Percentiles rank a stretch among this genome's conserved stretches.
phyloP scores from a whole-genome alignment of 1,140 invertebrate genomes.

The Sitophilus oryzae region DNA sequence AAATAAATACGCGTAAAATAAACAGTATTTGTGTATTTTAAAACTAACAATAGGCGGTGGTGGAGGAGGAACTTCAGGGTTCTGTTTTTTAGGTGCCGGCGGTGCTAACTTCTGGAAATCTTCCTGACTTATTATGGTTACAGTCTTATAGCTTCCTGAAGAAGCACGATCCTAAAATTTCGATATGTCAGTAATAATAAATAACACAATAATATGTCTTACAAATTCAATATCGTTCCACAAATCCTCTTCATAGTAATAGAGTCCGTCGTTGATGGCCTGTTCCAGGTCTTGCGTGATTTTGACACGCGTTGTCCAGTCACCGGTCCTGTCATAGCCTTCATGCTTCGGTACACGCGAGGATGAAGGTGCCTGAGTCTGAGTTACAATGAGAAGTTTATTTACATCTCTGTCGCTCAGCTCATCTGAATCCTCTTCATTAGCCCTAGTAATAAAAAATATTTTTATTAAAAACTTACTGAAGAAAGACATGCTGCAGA shows the following conservation, averaged over 20 bases:
- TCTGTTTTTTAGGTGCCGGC: slow-evolving; percentile 54
- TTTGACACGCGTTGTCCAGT: slow-evolving; percentile 77
- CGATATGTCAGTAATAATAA: neutral
- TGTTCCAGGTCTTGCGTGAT: slow-evolving; percentile 90
- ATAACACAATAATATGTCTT: slow-evolving; percentile 11
- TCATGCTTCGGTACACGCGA: slow-evolving; percentile 70
- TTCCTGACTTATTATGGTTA: slow-evolving; percentile 85
- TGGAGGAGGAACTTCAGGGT: slow-evolving; percentile 69
- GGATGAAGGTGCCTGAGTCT: slow-evolving; percentile 68
- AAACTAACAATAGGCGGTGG: slow-evolving; percentile 53
- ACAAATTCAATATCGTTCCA: slow-evolving; percentile 52
- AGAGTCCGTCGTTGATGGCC: slow-evolving; percentile 91
- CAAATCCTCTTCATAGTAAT: slow-evolving; percentile 89
- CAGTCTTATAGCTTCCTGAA: slow-evolving; percentile 68
- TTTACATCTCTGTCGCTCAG: slow-evolving; percentile 89
- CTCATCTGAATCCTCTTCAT: slow-evolving; percentile 78
- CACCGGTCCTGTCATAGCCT: slow-evolving; percentile 81
- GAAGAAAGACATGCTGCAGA: too few relatives aligned
- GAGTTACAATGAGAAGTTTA: slow-evolving; percentile 93
- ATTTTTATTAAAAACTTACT: too few relatives aligned
- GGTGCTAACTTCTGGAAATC: slow-evolving; percentile 78
- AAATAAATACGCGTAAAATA: neutral
- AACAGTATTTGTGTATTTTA: slow-evolving; percentile 1
- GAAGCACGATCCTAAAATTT: slow-evolving; percentile 35
- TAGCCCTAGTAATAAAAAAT: slow-evolving; percentile 23